Evolutionary conservation across 2,888 invertebrate genomes (phyloP), one percentile per base, ranked within the genome.

Genomic region (Sphinx pinastri): DNA sequence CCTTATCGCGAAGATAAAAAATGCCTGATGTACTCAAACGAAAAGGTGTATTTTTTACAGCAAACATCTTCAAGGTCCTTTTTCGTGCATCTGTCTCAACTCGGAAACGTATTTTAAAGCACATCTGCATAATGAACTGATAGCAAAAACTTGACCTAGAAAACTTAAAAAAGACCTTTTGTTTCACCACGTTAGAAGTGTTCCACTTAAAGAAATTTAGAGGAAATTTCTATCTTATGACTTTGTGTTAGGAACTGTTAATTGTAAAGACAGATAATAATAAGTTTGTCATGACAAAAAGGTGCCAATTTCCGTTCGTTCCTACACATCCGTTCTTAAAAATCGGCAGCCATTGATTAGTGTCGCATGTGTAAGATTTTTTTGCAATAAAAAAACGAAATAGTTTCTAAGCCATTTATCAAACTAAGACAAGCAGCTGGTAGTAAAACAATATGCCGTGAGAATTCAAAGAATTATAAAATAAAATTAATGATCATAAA

Each of bases 61-160:
- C 79, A 86, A 83, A 88, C 86, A 87, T 89, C 89, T 91, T 90
- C 92, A 90, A 92, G 92, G 89, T 85, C 85, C 78, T 77, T 80
- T 85, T 84, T 77, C 78, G 78, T 87, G 82, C 94, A 94, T 92
- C 94, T 94, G 94, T 92, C 87, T 71, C 74, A 84, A 82, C 85
- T 90, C 85, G 85, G 85, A 88, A 88, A 84, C 83, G 75, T 86
- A 86, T 88, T 90, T 91, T 89, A 84, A 87, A 88, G 85, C 83
- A 84, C 93, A 94, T 94, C 93, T 94, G 93, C 93, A 94, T 94
- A 93, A 86, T 87, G 88, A 88, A 91, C 88, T 89, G 84, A 88
- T 91, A 89, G 89, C 90, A 93, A 94, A 94, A 94, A 94, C 79
- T 87, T 93, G 92, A 94, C 94, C 94, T 92, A 92, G 86, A 88